Conservation (phyloP, 2,888 invertebrate species). For the Caenorhabditis uteleia region DNA sequence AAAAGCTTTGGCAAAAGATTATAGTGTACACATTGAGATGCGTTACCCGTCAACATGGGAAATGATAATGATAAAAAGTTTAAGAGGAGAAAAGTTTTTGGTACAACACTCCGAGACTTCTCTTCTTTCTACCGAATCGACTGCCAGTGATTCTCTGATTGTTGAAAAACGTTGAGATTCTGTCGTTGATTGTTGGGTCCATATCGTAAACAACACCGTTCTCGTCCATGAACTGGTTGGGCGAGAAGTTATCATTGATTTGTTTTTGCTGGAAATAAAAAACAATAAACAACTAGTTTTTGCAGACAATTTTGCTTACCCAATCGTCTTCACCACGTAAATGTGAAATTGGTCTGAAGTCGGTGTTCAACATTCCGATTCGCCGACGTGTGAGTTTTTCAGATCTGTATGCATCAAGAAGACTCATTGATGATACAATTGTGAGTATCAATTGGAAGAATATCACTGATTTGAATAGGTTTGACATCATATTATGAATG, state of each 20-base stretch:
- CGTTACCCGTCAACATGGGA: no score
- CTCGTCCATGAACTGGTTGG: constrained; percentile 52
- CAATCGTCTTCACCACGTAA: constrained; percentile 52
- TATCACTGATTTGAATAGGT: constrained; percentile 15
- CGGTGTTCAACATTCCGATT: constrained; percentile 44
- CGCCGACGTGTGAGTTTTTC: constrained; percentile 37
- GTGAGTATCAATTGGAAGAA: constrained; percentile 23
- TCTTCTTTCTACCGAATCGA: constrained; percentile 36
- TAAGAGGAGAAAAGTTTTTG: constrained; percentile 15
- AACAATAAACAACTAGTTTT: not conserved
- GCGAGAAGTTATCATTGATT: constrained; percentile 40
- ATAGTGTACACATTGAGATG: no score
- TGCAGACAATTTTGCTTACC: constrained; percentile 27
- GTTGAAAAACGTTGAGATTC: constrained; percentile 39
- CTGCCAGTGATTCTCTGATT: constrained; percentile 28
- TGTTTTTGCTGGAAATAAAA: constrained; percentile 42
- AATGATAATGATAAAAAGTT: not conserved
- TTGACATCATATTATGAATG: constrained; percentile 5
- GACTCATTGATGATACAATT: constrained; percentile 39
- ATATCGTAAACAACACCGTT: constrained; percentile 51
- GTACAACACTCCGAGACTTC: constrained; percentile 35
- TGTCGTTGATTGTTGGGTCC: constrained; percentile 46
- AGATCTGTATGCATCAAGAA: constrained; percentile 47
- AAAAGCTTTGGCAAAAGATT: no score
- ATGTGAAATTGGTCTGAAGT: constrained; percentile 47